phyloP scores from a whole-genome alignment of 1,140 invertebrate species.

The Drosophila yakuba region DNA sequence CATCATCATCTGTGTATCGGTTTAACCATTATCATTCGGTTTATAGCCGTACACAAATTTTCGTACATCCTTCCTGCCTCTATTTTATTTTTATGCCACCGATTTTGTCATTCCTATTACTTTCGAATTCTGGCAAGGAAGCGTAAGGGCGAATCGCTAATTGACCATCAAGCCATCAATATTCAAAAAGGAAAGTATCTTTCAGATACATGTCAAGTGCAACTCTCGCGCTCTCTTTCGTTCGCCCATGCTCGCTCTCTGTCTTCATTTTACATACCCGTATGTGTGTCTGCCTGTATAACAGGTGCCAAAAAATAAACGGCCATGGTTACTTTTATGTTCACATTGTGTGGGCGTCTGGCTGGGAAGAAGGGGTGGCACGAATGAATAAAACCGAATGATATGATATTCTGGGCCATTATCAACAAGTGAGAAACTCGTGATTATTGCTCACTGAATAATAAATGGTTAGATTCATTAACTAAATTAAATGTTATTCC shows the following conservation, averaged over 20 bases:
- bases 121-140: constrained; percentile 49
- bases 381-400: constrained; percentile 53
- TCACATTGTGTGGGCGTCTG: constrained; percentile 48
- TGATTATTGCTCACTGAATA: constrained; percentile 46
- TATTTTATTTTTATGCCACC: constrained; percentile 60
- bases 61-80: constrained; percentile 53
- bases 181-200: constrained; percentile 65
- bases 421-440: constrained; percentile 65
- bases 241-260: constrained; percentile 10
- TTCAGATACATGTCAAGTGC: constrained; percentile 58
- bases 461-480: constrained; percentile 24
- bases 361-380: constrained; percentile 11
- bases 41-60: constrained; percentile 66
- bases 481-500: constrained; percentile 19
- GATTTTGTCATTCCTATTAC: constrained; percentile 40
- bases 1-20: constrained; percentile 54
- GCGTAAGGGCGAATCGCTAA: constrained; percentile 68
- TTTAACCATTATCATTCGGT: constrained; percentile 49
- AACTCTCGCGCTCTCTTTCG: constrained; percentile 36
- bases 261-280: constrained; percentile 4
- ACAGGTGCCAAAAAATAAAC: constrained; percentile 70
- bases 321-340: constrained; percentile 69
- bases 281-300: constrained; percentile 54
- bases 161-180: constrained; percentile 72
- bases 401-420: constrained; percentile 54